Evolutionary conservation across 2,888 invertebrate genomes (phyloP).

Genomic region (Dermolepida albohirtum): DNA sequence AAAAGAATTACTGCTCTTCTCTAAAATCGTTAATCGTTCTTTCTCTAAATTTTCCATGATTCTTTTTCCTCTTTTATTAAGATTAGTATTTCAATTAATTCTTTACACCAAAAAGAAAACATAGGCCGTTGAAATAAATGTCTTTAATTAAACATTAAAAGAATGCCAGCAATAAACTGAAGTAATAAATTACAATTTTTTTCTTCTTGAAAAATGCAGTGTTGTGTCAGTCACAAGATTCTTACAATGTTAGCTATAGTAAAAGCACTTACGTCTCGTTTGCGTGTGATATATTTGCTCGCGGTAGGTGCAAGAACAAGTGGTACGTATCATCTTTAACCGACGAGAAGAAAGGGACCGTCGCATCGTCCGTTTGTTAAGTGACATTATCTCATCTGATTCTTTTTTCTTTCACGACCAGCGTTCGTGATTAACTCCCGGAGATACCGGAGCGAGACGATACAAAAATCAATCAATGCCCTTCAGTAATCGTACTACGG

Average conservation of each 20-base stretch:
- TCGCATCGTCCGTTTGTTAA: slow-evolving; percentile 11
- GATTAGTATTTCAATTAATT: too few relatives aligned
- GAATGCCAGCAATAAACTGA: too few relatives aligned
- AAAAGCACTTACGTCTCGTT: slow-evolving; percentile 12
- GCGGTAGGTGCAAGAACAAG: slow-evolving; percentile 27
- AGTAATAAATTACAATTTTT: too few relatives aligned
- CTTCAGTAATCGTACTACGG: slow-evolving; percentile 20
- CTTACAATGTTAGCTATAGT: not conserved
- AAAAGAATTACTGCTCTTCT: too few relatives aligned
- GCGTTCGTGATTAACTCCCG: slow-evolving; percentile 26
- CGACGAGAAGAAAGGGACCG: slow-evolving; percentile 11
- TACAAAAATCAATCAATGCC: slow-evolving; percentile 36
- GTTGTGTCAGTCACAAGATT: not conserved
- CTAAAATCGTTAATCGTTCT: too few relatives aligned
- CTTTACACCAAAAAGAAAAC: too few relatives aligned
- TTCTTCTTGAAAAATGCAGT: too few relatives aligned
- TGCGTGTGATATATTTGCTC: slow-evolving; percentile 26
- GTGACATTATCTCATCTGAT: slow-evolving; percentile 32
- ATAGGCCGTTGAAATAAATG: too few relatives aligned
- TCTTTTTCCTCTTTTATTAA: too few relatives aligned
- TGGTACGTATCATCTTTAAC: slow-evolving; percentile 22
- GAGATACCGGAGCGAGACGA: slow-evolving; percentile 29
- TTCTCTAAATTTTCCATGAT: too few relatives aligned
- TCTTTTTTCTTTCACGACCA: slow-evolving; percentile 11
- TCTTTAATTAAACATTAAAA: too few relatives aligned